Evolutionary conservation across 1,140 invertebrate species (phyloP).

Genomic region (Coptotermes formosanus): DNA sequence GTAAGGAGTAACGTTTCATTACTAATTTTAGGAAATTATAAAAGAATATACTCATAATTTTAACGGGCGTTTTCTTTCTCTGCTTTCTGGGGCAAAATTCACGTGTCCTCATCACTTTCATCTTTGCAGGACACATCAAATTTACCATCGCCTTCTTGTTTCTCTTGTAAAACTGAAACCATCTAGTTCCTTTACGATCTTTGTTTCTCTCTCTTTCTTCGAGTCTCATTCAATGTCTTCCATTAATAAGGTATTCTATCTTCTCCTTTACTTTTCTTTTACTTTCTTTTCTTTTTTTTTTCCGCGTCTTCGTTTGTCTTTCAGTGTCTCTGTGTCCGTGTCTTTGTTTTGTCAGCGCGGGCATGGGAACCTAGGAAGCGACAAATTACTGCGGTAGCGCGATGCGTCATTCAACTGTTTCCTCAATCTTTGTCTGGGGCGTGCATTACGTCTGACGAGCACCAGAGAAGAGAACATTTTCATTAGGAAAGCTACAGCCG

Average conservation of each 20-base stretch:
- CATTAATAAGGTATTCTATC: conserved; percentile 6
- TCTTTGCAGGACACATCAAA: background rate
- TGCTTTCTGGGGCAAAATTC: background rate
- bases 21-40: too few species aligned
- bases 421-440: background rate
- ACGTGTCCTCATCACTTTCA: background rate
- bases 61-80: background rate
- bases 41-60: too few species aligned
- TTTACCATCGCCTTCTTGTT: background rate
- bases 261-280: background rate
- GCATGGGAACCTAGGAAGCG: background rate
- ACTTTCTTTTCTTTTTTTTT: background rate
- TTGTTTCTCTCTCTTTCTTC: background rate
- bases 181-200: background rate
- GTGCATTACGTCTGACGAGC: background rate
- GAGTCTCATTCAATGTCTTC: background rate
- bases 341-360: background rate
- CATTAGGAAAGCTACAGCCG: background rate
- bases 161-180: background rate
- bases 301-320: background rate
- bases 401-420: conserved; percentile 15
- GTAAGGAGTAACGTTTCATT: too few species aligned
- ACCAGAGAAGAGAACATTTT: background rate
- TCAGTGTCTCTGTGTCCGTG: background rate
- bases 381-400: conserved; percentile 14